These are phyloP conservation scores for Ernsta delagoae DNA, from an alignment of 2,888 invertebrate genomes.

Conservation along the genomic window DNA sequence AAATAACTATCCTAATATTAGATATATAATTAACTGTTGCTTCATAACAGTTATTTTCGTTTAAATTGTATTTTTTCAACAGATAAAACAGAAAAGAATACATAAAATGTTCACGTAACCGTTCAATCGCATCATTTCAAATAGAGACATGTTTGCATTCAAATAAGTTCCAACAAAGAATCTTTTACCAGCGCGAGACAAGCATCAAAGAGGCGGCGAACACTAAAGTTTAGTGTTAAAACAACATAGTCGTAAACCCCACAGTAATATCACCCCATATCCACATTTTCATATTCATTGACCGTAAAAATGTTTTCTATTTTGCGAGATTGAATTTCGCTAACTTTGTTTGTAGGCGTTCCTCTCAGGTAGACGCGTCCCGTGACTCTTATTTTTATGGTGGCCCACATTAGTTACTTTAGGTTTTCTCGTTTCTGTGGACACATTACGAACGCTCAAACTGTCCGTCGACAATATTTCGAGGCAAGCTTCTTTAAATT, in stretches of 20 bases:
- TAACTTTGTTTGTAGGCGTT: constrained; percentile 77
- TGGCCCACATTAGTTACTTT: constrained; percentile 39
- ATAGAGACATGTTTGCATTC: constrained; percentile 33
- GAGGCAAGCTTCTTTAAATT: too few species aligned
- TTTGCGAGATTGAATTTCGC: constrained; percentile 78
- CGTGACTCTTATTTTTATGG: constrained; percentile 64
- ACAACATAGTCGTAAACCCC: constrained; percentile 55
- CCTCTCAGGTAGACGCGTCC: constrained; percentile 56
- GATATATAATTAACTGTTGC: too few species aligned
- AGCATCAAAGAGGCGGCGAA: constrained; percentile 38
- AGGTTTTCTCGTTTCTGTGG: constrained; percentile 10
- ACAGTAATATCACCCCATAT: constrained; percentile 57
- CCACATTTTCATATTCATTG: constrained; percentile 79
- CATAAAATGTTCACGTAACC: background rate
- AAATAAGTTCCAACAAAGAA: constrained; percentile 32
- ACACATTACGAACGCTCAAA: background rate
- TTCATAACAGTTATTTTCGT: too few species aligned
- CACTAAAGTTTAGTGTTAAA: constrained; percentile 57
- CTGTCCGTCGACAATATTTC: background rate
- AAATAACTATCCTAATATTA: too few species aligned
- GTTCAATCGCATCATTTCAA: constrained; percentile 20
- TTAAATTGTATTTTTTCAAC: too few species aligned
- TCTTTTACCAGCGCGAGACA: constrained; percentile 26
- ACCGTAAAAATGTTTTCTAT: constrained; percentile 82
- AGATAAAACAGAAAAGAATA: background rate